Base-by-base conservation (phyloP, 2,113 vertebrate genomes). In the Oncorhynchus clarkii region DNA sequence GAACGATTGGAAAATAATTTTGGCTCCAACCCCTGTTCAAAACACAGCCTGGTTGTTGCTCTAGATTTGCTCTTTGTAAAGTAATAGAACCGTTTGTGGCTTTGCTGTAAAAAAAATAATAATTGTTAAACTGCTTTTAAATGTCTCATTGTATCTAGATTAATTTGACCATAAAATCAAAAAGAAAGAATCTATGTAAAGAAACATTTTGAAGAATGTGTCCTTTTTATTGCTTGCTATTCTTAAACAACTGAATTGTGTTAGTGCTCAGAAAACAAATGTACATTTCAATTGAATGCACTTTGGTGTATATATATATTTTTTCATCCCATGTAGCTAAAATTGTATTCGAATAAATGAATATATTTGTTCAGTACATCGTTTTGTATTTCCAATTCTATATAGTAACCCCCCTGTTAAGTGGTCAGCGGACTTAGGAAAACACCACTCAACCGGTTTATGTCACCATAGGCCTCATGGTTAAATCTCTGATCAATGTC, bases 291-390 rank as follows among this genome's bases (percentile, higher is more conserved):
- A 67, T 16, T 26, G 14, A 11, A 71, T 71, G 70, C 70, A 71
- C 70, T 71, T 71, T 71, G 14, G n/a, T n/a, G 49, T 71, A 59
- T 20, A 11, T 71, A 16, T 71, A 57, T 31, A 0, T 59, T 59
- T 71, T 71, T 57, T n/a, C 14, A 57, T 54, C 29, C 51, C 59
- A 29, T 73, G 72, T 48, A 65, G 60, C 57, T 8, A 73, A 62
- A 24, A 34, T 75, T 68, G 27, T 67, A 39, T 67, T 31, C 1
- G 22, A 75, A 68, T 75, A 69, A 75, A 74, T 29, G 1, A n/a
- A n/a, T 14, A 75, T 68, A 75, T 59, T 57, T 75, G 45, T 34
- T n/a, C 49, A 67, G 48, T 51, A 67, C 20, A 65, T 67, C 3
- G 4, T 68, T 68, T 1, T 45, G 31, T 45, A 34, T 39, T 68